Evolutionary conservation across 2,113 vertebrate species (phyloP).

Genomic region (Rhodinocichla rosea): DNA sequence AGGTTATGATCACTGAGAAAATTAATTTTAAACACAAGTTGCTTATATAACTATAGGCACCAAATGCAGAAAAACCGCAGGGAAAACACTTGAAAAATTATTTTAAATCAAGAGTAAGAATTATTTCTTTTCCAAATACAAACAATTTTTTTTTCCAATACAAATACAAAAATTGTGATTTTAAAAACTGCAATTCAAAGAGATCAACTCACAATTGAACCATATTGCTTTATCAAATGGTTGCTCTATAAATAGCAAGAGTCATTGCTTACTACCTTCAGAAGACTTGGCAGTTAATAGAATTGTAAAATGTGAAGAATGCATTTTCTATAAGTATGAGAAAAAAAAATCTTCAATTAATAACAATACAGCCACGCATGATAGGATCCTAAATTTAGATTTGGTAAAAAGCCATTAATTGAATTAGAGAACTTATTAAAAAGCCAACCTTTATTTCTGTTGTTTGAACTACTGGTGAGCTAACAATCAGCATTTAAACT

Average conservation of each 20-base stretch:
- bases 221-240: background rate
- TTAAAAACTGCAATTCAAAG: background rate
- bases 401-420: slow-evolving; percentile 27
- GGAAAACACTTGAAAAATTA: background rate
- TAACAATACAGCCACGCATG: slow-evolving; percentile 1
- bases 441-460: slow-evolving; percentile 5
- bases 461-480: slow-evolving; percentile 18
- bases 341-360: slow-evolving; percentile 21
- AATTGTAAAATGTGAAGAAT: slow-evolving; percentile 40
- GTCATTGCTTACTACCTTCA: background rate
- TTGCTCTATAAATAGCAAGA: background rate
- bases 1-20: background rate
- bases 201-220: background rate
- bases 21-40: background rate
- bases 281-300: background rate
- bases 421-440: slow-evolving; percentile 25
- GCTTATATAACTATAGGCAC: background rate
- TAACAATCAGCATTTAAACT: background rate
- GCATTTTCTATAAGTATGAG: background rate
- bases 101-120: background rate
- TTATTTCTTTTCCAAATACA: background rate
- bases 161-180: background rate
- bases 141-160: background rate
- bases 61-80: background rate
- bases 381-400: slow-evolving; percentile 17